Percentiles rank a stretch among this genome's conserved stretches.
Evolutionary conservation across 92 coral and sea anemone genomes (phyloP).

Genomic region (Palythoa grandis): DNA sequence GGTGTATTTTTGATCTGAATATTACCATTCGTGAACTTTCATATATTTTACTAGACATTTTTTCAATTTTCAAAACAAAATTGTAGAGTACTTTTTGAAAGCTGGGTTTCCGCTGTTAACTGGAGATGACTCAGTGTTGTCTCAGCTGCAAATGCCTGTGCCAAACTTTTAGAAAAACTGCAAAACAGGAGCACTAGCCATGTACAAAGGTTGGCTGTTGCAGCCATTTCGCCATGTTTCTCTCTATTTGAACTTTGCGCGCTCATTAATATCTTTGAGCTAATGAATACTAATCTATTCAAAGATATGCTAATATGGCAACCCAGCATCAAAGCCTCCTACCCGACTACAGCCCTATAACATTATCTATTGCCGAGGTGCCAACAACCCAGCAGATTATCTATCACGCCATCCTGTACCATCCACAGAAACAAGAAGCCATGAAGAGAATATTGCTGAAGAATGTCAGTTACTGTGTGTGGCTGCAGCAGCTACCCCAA

Average conservation of each 20-base stretch:
- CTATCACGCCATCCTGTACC: slow-evolving; percentile 44
- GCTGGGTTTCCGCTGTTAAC: not conserved
- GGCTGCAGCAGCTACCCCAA: not conserved
- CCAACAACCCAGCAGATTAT: slow-evolving; percentile 48
- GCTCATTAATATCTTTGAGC: too few relatives aligned
- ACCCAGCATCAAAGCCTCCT: slow-evolving; percentile 32
- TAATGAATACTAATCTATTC: too few relatives aligned
- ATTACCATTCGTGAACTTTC: slow-evolving; percentile 1
- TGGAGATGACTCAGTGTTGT: not conserved
- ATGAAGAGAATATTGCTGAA: not conserved
- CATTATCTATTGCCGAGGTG: slow-evolving; percentile 35
- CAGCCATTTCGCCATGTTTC: too few relatives aligned
- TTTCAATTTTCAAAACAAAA: not conserved
- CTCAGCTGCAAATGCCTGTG: not conserved
- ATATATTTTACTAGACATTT: not conserved
- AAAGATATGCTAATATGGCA: too few relatives aligned
- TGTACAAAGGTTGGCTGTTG: too few relatives aligned
- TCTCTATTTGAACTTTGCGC: too few relatives aligned
- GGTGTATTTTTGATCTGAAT: slow-evolving; percentile 1
- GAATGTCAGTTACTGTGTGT: not conserved
- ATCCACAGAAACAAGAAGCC: slow-evolving; percentile 6
- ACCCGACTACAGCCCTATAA: slow-evolving; percentile 42
- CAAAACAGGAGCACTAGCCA: too few relatives aligned
- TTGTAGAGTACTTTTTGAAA: not conserved
- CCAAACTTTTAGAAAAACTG: not conserved